These are phyloP conservation scores for Trichomycterus rosablanca DNA, from an alignment of 2,113 vertebrate species.

Conservation along the genomic window DNA sequence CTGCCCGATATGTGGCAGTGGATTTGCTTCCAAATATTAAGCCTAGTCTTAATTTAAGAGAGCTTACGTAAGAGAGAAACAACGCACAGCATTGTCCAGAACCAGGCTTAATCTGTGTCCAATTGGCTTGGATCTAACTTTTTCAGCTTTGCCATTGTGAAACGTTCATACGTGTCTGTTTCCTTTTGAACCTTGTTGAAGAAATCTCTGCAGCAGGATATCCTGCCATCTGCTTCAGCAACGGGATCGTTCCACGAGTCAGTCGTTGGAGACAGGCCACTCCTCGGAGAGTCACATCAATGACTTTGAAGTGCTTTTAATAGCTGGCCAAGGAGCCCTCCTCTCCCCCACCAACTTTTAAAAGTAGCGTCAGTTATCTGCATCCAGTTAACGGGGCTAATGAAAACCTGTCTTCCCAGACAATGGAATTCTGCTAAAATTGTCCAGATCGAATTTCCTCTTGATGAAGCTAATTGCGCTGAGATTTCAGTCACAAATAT, in stretches of 20 bases:
- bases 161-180: slow-evolving; percentile 39
- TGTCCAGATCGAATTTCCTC: slow-evolving; percentile 14
- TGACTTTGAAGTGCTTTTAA: slow-evolving; percentile 44
- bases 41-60: neutral
- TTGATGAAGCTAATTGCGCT: slow-evolving; percentile 20
- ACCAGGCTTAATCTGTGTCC: slow-evolving; percentile 15
- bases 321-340: slow-evolving; percentile 47
- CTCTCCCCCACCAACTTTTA: slow-evolving; percentile 45
- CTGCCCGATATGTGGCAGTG: no score
- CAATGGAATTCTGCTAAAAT: slow-evolving; percentile 21
- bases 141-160: slow-evolving; percentile 17
- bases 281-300: slow-evolving; percentile 68
- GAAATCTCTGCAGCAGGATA: slow-evolving; percentile 54
- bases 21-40: neutral
- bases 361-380: slow-evolving; percentile 55
- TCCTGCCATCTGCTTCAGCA: slow-evolving; percentile 55
- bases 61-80: neutral
- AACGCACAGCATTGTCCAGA: neutral
- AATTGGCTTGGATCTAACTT: slow-evolving; percentile 31
- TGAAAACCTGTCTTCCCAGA: slow-evolving; percentile 51
- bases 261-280: slow-evolving; percentile 76
- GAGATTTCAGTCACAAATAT: slow-evolving; percentile 7
- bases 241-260: slow-evolving; percentile 48
- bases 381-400: slow-evolving; percentile 52
- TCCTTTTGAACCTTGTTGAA: slow-evolving; percentile 50